Evolutionary conservation across 2,888 invertebrate species (phyloP).

Genomic region (Syrphus vitripennis): DNA sequence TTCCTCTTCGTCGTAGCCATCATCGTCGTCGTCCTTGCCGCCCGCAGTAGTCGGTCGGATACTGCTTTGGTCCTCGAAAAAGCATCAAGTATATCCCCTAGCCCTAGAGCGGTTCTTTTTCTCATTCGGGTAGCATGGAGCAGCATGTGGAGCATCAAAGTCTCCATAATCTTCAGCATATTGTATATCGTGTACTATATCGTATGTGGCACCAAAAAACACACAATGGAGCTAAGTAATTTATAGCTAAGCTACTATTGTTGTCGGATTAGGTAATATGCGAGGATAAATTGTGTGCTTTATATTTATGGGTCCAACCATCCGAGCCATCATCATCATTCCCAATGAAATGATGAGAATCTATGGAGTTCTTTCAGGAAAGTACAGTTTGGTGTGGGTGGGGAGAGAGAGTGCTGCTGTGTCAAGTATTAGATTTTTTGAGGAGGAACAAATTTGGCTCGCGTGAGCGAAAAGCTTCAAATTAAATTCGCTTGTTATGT

Average conservation of each 20-base stretch:
- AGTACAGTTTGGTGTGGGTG: not conserved
- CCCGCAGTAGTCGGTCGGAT: too few species aligned
- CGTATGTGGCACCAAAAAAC: constrained; percentile 11
- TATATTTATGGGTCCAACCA: constrained; percentile 49
- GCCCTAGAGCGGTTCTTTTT: not conserved
- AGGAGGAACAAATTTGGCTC: constrained; percentile 24
- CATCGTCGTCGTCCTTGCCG: too few species aligned
- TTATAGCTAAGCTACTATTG: constrained; percentile 68
- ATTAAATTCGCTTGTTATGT: constrained; percentile 62
- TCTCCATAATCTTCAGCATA: constrained; percentile 13
- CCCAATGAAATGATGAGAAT: constrained; percentile 47
- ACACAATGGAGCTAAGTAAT: constrained; percentile 58
- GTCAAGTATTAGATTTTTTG: constrained; percentile 41
- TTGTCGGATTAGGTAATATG: constrained; percentile 70
- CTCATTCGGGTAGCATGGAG: too few species aligned
- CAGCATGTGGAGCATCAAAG: not conserved
- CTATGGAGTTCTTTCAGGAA: constrained; percentile 7
- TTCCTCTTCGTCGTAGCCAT: not conserved
- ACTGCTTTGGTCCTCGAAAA: not conserved
- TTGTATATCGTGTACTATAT: too few species aligned
- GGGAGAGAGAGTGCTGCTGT: not conserved
- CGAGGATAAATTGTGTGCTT: constrained; percentile 64
- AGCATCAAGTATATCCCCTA: constrained; percentile 3
- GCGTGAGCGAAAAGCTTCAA: constrained; percentile 61
- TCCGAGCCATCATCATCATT: not conserved